Conservation (phyloP, 2,888 invertebrate species). For the Agapostemon virescens region DNA sequence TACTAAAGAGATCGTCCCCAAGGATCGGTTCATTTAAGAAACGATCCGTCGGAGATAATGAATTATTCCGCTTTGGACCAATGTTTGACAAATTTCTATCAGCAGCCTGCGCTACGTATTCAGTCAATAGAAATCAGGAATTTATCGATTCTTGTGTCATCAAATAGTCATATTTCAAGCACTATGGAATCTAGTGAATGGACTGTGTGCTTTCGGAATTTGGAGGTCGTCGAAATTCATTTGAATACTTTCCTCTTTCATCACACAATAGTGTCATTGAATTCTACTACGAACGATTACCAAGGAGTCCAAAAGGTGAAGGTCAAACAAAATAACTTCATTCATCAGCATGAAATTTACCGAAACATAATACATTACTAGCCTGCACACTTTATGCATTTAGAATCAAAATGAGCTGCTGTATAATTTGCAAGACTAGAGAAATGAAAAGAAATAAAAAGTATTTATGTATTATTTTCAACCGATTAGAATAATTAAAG, state of each 20-base stretch:
- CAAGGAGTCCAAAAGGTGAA: not conserved
- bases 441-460: too few relatives aligned
- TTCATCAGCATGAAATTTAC: not conserved
- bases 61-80: not conserved
- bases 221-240: not conserved
- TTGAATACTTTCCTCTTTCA: not conserved
- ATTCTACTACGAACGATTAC: not conserved
- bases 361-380: too few relatives aligned
- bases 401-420: too few relatives aligned
- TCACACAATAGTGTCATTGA: not conserved
- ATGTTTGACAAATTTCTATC: not conserved
- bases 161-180: not conserved
- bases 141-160: constrained; percentile 9
- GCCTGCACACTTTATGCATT: too few relatives aligned
- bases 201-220: not conserved
- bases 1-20: not conserved
- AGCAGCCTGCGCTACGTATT: not conserved
- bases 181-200: not conserved
- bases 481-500: too few relatives aligned
- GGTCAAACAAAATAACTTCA: not conserved
- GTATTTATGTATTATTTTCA: too few relatives aligned
- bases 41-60: not conserved
- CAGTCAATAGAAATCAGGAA: not conserved
- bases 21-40: not conserved
- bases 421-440: too few relatives aligned